These are phyloP conservation scores for Macropodus opercularis DNA, from an alignment of 2,797 vertebrate species.

Conservation along the genomic window DNA sequence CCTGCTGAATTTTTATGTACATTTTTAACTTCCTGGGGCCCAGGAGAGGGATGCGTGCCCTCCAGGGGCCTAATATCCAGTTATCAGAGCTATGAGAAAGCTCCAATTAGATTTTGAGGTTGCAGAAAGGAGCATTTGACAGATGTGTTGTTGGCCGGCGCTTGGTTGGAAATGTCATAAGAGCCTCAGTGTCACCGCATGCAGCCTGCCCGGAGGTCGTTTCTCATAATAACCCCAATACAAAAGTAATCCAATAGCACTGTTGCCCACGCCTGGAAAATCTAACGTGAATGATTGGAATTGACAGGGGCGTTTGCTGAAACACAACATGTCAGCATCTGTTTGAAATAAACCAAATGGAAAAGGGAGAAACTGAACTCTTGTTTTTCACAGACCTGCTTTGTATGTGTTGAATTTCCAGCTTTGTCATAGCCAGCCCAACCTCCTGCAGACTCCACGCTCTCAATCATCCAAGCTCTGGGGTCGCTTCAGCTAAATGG, in stretches of 20 bases:
- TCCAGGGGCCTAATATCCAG: slow-evolving; percentile 55
- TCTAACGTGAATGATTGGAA: slow-evolving; percentile 71
- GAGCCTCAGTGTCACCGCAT: slow-evolving; percentile 67
- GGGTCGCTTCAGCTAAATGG: slow-evolving; percentile 20
- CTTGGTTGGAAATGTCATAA: slow-evolving; percentile 77
- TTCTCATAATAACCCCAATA: slow-evolving; percentile 80
- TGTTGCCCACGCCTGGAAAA: slow-evolving; percentile 59
- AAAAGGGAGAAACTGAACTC: slow-evolving; percentile 34
- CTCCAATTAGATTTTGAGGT: slow-evolving; percentile 67
- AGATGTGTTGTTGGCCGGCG: slow-evolving; percentile 67
- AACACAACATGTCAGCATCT: slow-evolving; percentile 51
- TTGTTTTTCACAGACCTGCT: slow-evolving; percentile 19
- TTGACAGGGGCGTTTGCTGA: slow-evolving; percentile 64
- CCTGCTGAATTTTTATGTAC: slow-evolving; percentile 24
- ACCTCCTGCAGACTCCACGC: slow-evolving; percentile 4
- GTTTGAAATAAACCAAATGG: slow-evolving; percentile 48
- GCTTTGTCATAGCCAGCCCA: slow-evolving; percentile 15
- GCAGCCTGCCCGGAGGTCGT: slow-evolving; percentile 68
- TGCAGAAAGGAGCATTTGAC: slow-evolving; percentile 69
- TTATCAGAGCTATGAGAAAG: slow-evolving; percentile 60
- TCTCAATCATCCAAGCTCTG: slow-evolving; percentile 20
- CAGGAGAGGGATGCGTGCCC: slow-evolving; percentile 37
- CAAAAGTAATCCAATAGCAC: slow-evolving; percentile 72
- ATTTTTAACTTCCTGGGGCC: slow-evolving; percentile 44
- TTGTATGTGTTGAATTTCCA: slow-evolving; percentile 9